Base-by-base conservation (phyloP, 37 sponge, comb jelly and placozoan species). In the Haliclona indistincta region DNA sequence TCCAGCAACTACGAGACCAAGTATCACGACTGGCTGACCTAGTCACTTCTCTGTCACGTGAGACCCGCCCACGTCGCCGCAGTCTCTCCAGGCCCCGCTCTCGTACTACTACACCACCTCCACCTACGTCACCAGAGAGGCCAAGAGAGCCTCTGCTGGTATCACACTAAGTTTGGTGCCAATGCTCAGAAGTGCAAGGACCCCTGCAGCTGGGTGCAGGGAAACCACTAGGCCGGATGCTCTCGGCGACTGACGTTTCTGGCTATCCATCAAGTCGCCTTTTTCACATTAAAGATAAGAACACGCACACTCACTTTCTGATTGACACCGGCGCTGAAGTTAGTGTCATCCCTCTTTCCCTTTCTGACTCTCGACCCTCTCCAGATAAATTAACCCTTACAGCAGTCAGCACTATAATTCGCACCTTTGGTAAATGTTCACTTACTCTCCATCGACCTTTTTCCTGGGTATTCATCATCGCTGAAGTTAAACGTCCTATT, bases 381-480 rank as follows among this genome's bases (percentile, higher is more conserved):
- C 23, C 28, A 6, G 63, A 62, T 32, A 37, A 19, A 17, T 42
- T 60, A 11, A 37, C 62, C 2, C 75, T 75, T 29, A 35, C 44
- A n/a, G 75, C 75, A 52, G 54, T 54, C 33, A 72, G 54, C 54
- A 38, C 73, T 13, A 10, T 39, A 32, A 75, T 75, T 40, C 32
- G 42, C 62, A 75, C 75, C 38, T 75, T 28, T 40, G 75, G 75
- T 34, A 73, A 64, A 54, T 67, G 86, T 6, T 86, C 88, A 33
- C 78, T 81, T n/a, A 71, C 88, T 11, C 82, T 88, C 74, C 42
- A 70, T 22, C 79, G 80, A 10, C 37, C 74, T 28, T 73, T 88
- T 32, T 63, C 43, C 2, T 89, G 84, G 89, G 79, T 89, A 55
- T 89, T 83, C 54, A 78, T 88, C 69, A 67, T 78, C 15, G 89